These are phyloP conservation scores for Ceyx melanurus DNA, from an alignment of 2,113 vertebrate genomes.

Conservation along the genomic window DNA sequence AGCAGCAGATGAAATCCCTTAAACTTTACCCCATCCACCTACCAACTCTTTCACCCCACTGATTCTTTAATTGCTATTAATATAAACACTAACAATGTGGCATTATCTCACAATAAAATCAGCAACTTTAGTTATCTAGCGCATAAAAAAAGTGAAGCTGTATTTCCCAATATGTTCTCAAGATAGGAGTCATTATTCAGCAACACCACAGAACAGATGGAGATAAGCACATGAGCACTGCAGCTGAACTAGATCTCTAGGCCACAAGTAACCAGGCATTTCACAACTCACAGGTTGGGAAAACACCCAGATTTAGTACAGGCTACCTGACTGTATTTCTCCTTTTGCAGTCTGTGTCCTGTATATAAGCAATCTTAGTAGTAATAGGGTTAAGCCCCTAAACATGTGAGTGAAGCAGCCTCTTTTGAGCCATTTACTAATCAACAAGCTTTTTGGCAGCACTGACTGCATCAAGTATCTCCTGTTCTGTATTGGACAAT, in stretches of 20 bases:
- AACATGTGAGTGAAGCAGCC: no score
- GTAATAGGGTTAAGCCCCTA: background rate
- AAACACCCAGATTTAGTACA: background rate
- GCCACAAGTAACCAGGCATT: background rate
- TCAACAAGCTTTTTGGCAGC: background rate
- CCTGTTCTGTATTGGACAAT: no score
- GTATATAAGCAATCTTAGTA: background rate
- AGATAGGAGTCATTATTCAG: background rate
- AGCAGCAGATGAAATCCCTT: background rate
- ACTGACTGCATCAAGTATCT: background rate
- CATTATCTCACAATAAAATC: background rate
- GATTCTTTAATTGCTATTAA: background rate
- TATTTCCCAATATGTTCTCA: background rate
- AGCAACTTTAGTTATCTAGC: background rate
- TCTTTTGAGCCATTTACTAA: background rate
- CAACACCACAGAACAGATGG: background rate
- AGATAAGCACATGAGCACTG: background rate
- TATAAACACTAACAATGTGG: background rate
- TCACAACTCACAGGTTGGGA: background rate
- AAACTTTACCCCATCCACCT: background rate
- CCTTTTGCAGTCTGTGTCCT: background rate
- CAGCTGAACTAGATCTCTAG: background rate
- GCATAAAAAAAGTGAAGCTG: slow-evolving; percentile 9
- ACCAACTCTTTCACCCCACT: background rate
- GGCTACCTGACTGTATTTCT: background rate